phyloP scores from a whole-genome alignment of 2,797 vertebrate species.

The Austrolebias charrua region DNA sequence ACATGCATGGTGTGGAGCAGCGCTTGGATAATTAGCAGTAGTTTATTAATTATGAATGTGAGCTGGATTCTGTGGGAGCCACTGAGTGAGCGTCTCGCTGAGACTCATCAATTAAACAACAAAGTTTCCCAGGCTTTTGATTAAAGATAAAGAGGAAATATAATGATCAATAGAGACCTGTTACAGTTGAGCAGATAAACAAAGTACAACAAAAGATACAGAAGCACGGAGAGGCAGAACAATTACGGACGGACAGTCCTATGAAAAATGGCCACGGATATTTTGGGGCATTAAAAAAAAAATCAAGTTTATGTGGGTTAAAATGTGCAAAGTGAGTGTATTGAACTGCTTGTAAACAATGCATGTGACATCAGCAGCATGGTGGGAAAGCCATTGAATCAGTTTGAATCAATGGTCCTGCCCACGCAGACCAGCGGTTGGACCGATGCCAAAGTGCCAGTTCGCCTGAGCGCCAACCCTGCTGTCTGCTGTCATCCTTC shows the following conservation, averaged over 20 bases:
- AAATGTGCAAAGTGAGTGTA: conserved; percentile 22
- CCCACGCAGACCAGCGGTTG: conserved; percentile 58
- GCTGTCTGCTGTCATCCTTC: conserved; percentile 26
- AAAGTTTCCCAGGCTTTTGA: conserved; percentile 82
- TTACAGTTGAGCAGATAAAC: conserved; percentile 61
- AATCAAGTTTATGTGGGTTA: conserved; percentile 4
- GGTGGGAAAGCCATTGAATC: conserved; percentile 59
- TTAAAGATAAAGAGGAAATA: conserved; percentile 85
- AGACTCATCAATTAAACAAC: conserved; percentile 85
- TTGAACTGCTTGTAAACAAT: conserved; percentile 33
- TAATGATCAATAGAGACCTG: conserved; percentile 78
- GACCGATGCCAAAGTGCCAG: conserved; percentile 47
- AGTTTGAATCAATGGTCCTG: conserved; percentile 49
- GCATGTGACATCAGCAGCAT: conserved; percentile 46
- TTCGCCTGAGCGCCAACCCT: conserved; percentile 30
- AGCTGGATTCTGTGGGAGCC: conserved; percentile 73
- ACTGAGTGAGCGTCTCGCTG: conserved; percentile 73
- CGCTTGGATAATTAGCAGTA: conserved; percentile 75
- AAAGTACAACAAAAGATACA: conserved; percentile 39
- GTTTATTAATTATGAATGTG: conserved; percentile 82
- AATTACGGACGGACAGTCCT: conserved; percentile 11
- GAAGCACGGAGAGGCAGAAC: conserved; percentile 7
- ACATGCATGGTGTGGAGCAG: conserved; percentile 42
- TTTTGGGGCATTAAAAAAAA: no score
- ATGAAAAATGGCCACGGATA: neutral